A percentile compares a stretch with the other conserved stretches of the same genome.
Conservation (phyloP, 2,888 invertebrate species). For the Xanthorhoe spadicearia region DNA sequence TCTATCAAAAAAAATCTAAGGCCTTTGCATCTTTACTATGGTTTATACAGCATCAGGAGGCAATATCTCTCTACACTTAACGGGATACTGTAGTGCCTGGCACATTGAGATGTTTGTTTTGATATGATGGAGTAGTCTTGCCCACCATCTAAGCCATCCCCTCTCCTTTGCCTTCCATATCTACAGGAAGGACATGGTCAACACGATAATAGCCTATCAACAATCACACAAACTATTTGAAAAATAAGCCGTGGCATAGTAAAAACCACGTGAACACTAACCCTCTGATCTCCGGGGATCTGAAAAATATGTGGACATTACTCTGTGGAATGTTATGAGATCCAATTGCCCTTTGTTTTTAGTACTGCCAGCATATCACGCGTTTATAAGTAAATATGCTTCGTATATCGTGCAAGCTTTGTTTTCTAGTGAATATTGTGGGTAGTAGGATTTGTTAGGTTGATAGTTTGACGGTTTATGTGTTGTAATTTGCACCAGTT, state of each 20-base stretch:
- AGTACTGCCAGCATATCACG: neutral
- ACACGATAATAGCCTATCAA: too few species aligned
- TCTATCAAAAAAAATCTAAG: too few species aligned
- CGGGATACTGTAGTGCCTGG: too few species aligned
- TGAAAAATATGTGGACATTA: constrained; percentile 39
- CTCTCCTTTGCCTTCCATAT: too few species aligned
- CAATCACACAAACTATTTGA: neutral
- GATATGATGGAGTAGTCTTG: too few species aligned
- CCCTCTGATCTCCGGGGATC: constrained; percentile 33
- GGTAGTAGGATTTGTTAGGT: neutral
- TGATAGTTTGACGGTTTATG: neutral
- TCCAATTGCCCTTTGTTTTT: constrained; percentile 36
- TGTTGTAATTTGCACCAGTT: neutral
- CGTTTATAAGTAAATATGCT: neutral
- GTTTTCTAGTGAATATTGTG: neutral
- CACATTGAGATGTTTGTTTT: too few species aligned
- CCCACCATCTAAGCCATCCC: too few species aligned
- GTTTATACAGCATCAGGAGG: too few species aligned
- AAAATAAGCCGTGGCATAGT: neutral
- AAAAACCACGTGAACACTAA: constrained; percentile 18
- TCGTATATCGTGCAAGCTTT: neutral
- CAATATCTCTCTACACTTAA: too few species aligned
- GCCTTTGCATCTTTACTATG: too few species aligned
- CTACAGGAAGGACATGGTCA: too few species aligned
- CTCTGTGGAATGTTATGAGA: constrained; percentile 35